Conservation (phyloP, 2,888 invertebrate species). For the Cheilosia vulpina region DNA sequence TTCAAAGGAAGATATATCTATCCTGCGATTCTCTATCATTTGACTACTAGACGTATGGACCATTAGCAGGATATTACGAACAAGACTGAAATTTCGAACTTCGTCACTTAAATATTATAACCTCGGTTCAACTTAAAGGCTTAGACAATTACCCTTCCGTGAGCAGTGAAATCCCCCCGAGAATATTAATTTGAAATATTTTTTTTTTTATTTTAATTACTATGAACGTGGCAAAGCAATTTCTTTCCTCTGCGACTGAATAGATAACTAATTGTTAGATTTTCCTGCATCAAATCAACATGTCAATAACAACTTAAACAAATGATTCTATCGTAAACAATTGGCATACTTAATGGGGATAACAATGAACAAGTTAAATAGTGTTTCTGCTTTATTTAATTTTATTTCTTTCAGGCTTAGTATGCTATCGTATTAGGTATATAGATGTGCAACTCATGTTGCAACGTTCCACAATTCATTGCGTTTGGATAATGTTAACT, state of each 20-base stretch:
- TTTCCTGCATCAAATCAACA: background rate
- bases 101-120: no score
- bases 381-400: constrained; percentile 2
- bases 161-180: no score
- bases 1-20: no score
- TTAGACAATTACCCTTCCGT: no score
- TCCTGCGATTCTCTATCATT: no score
- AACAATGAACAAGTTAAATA: constrained; percentile 32
- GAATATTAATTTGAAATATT: no score
- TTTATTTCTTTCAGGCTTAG: constrained; percentile 23
- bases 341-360: constrained; percentile 42
- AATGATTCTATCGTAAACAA: constrained; percentile 23
- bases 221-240: no score
- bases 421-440: constrained; percentile 54
- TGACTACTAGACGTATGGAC: no score
- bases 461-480: constrained; percentile 33
- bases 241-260: background rate
- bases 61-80: no score
- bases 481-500: constrained; percentile 36
- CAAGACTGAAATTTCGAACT: no score
- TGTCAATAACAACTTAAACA: background rate
- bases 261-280: background rate
- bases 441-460: constrained; percentile 27
- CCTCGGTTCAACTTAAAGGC: no score
- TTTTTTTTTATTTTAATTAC: no score